Evolutionary conservation across 1,140 invertebrate species (phyloP).

Genomic region (Halotydeus destructor): DNA sequence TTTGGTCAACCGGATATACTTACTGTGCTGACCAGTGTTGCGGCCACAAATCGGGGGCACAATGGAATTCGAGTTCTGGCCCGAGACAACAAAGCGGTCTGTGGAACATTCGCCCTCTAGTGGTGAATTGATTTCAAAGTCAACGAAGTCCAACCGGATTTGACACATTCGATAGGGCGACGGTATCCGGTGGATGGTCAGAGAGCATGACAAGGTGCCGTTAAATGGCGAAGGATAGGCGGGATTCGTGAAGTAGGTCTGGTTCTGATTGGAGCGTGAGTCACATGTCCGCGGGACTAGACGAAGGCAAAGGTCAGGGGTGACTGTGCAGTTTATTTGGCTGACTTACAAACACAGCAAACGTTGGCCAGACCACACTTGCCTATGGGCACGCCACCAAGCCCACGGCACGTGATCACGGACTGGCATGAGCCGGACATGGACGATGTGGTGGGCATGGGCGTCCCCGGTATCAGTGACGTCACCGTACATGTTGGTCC

Average conservation of each 20-base stretch:
- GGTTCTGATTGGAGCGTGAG: constrained; percentile 8
- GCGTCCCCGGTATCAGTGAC: constrained; percentile 2
- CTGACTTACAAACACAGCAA: constrained; percentile 19
- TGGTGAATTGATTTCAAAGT: constrained; percentile 32
- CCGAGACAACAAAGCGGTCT: constrained; percentile 44
- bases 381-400: constrained; percentile 17
- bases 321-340: constrained; percentile 1
- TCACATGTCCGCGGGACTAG: constrained; percentile 15
- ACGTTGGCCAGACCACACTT: constrained; percentile 15
- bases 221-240: constrained; percentile 14
- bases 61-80: constrained; percentile 39
- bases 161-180: constrained; percentile 43
- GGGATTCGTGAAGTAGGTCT: constrained; percentile 17
- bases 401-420: constrained; percentile 12
- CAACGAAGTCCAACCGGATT: constrained; percentile 51
- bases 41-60: constrained; percentile 53
- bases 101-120: constrained; percentile 42
- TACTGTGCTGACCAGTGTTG: constrained; percentile 46
- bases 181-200: constrained; percentile 35
- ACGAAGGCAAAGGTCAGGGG: neutral
- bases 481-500: constrained; percentile 8
- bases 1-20: too few relatives aligned
- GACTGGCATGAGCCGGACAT: constrained; percentile 17
- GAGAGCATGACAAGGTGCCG: constrained; percentile 31
- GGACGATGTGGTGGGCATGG: neutral